Evolutionary conservation across 2,797 vertebrate species (phyloP).

Genomic region (Pipistrellus pygmaeus): DNA sequence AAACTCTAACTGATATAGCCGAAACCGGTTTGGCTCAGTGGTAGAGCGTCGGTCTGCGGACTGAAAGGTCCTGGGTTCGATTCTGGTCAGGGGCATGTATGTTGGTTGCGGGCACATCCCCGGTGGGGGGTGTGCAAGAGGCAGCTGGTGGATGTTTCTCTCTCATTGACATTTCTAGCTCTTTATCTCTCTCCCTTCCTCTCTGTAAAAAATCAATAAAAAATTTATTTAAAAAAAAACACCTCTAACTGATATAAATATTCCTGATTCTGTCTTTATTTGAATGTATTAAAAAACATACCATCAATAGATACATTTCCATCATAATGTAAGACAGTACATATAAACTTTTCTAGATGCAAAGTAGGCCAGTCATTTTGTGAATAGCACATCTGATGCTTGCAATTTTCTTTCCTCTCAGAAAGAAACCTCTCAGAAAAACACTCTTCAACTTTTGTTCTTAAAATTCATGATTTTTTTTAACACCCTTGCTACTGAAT

Average conservation of each 20-base stretch:
- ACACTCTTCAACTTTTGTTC: not conserved
- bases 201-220: no score
- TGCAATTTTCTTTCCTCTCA: constrained; percentile 23
- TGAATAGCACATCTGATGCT: not conserved
- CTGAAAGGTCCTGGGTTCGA: no score
- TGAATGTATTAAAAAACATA: constrained; percentile 10
- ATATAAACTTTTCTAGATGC: not conserved
- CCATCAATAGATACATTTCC: not conserved
- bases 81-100: no score
- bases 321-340: constrained; percentile 8
- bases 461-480: constrained; percentile 7
- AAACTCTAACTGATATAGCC: not conserved
- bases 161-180: no score
- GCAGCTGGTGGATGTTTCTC: no score
- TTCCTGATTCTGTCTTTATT: constrained; percentile 7
- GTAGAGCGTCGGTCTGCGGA: no score
- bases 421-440: not conserved
- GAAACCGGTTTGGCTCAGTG: no score
- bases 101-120: no score
- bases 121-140: no score
- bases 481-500: not conserved
- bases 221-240: no score
- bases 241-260: not conserved
- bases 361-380: constrained; percentile 22
- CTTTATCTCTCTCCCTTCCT: no score